Conservation (phyloP, 2,113 vertebrate genomes). For the Phrynocephalus versicolor region DNA sequence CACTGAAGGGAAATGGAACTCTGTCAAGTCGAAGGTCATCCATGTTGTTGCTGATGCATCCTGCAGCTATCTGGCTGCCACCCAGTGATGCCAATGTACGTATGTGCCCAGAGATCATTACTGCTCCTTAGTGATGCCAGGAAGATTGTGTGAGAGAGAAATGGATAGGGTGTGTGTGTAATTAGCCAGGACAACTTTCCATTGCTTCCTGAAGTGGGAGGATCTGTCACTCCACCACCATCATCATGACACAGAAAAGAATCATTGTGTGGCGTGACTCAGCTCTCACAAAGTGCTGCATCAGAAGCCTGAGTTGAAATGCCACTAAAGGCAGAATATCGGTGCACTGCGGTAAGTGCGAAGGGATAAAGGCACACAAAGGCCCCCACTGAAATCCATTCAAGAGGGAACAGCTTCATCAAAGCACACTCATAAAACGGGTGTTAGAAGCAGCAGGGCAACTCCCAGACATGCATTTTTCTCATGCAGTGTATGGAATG, state of each 20-base stretch:
- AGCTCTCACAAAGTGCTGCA: conserved; percentile 45
- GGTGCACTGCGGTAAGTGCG: background rate
- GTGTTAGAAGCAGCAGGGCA: background rate
- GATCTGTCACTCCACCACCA: background rate
- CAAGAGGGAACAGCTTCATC: background rate
- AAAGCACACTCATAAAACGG: background rate
- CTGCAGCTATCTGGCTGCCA: conserved; percentile 13
- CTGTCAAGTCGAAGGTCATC: conserved; percentile 38
- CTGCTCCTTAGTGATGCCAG: conserved; percentile 42
- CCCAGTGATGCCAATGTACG: background rate
- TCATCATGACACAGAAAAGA: fast-evolving
- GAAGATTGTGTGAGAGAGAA: background rate
- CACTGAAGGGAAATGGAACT: background rate
- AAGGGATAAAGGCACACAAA: fast-evolving
- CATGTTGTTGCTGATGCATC: conserved; percentile 23
- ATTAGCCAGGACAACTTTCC: conserved; percentile 11
- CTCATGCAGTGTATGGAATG: background rate
- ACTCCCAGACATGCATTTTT: background rate
- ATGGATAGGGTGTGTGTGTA: background rate
- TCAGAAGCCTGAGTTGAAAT: background rate
- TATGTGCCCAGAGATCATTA: fast-evolving
- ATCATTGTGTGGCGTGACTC: conserved; percentile 52
- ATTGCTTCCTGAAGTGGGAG: conserved; percentile 23
- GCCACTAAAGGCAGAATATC: background rate
- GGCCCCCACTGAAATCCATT: background rate